Percentiles rank a stretch among this genome's conserved stretches.
phyloP scores from a whole-genome alignment of 2,888 invertebrate species.

The Drosophila setosimentum region DNA sequence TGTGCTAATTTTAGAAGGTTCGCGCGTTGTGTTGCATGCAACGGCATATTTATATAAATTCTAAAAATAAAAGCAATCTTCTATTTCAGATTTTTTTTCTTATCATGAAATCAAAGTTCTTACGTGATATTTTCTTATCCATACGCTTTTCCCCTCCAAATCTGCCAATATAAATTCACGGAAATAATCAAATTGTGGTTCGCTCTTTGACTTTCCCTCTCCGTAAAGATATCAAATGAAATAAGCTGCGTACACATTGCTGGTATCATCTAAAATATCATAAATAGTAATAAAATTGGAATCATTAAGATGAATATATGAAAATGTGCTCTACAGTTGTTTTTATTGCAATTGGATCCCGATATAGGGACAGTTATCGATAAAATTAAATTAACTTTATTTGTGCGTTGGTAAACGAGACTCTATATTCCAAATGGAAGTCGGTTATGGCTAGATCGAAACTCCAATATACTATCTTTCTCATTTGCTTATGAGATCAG shows the following conservation, averaged over 20 bases:
- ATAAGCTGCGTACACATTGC: neutral
- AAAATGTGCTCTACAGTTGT: too few species aligned
- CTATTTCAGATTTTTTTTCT: neutral
- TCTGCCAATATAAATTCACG: neutral
- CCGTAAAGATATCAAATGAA: neutral
- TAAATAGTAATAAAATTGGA: neutral
- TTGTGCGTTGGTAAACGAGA: too few species aligned
- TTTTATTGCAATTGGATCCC: neutral
- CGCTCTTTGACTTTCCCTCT: neutral
- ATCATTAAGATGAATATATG: neutral
- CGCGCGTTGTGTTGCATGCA: constrained; percentile 5
- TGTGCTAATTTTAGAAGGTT: neutral
- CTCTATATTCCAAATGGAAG: too few species aligned
- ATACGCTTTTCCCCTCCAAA: neutral
- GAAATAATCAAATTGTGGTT: neutral
- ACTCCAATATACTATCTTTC: fast-evolving
- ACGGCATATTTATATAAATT: neutral
- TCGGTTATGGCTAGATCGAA: neutral
- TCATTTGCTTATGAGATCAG: neutral
- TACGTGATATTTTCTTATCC: neutral
- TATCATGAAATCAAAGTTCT: neutral
- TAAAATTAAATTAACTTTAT: too few species aligned
- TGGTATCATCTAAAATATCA: neutral
- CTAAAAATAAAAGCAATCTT: neutral
- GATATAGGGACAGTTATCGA: too few species aligned